Base-by-base conservation (phyloP, 1,140 invertebrate species). In the Drosophila elegans region DNA sequence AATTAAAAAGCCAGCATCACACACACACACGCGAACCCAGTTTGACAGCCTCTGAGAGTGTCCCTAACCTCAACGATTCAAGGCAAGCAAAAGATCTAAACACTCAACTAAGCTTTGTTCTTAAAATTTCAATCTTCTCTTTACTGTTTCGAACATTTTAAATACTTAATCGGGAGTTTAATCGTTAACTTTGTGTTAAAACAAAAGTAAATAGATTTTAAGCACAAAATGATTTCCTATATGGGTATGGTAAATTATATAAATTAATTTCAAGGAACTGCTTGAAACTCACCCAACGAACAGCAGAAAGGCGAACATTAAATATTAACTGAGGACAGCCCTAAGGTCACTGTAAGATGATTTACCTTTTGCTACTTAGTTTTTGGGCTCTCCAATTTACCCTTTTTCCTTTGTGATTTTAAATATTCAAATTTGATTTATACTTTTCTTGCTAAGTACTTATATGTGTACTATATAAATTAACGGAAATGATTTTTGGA, bases 261-360 rank as follows among this genome's bases (percentile, higher is more conserved):
- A 34, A 46, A 12, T n/a, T n/a, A 9, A 6, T 52, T 10, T 9
- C 29, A 32, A 9, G 6, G 4, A 29, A 29, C 21, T 11, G 7
- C 21, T 4, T 2, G 7, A 2, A 10, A 11, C 27, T 16, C 0
- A 13, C n/a, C 10, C 9, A 12, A 45, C 36, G 3, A 63, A 12
- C 13, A 25, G 34, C 12, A n/a, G 3, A 48, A 45, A 45, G 27
- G 27, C 16, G 4, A 69, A 71, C 51, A 71, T 71, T 27, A 71
- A 71, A 71, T 71, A 71, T 71, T 71, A 71, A 69, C 27, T 27
- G 42, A 71, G 67, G 51, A 27, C 45, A 48, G 12, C 16, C 16
- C 64, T 27, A 25, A 39, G 67, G 67, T 69, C 27, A 55, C 34
- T 11, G 34, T 16, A 13, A 27, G 13, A 32, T 34, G 34, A 46